Evolutionary conservation across 2,113 vertebrate species (phyloP), one percentile per base, ranked within the genome.

Genomic region (Etheostoma spectabile): DNA sequence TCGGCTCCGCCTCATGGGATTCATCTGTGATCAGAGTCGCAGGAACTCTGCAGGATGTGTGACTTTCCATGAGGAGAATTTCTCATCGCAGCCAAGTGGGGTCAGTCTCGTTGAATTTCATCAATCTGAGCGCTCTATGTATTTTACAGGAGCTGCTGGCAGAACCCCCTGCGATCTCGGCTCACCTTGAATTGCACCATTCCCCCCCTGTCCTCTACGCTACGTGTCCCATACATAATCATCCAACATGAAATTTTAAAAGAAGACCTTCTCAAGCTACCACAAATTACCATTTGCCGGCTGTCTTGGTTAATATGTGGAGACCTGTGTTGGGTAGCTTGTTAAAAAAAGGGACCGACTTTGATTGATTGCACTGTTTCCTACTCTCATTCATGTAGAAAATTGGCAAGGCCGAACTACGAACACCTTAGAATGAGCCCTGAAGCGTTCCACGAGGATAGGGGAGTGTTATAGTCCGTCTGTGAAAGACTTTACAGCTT

Each of bases 321-420:
- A 80, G 70, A 88, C 67, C 33, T 2, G 6, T 74, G 84, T 88
- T 87, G 64, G 83, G 88, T 81, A 79, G 88, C 79, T 91, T 86
- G 83, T 90, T 91, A 92, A 91, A 91, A 86, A 11, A 89, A 89
- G 45, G 69, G 62, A 72, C 63, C 61, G 92, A 94, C 94, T 92
- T 92, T 96, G 94, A 95, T 94, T 95, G 94, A 96, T 95, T 90
- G 92, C 61, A 35, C 63, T 52, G 89, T 82, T 90, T 92, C 89
- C 85, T 86, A 65, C 90, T 93, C 75, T 88, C 87, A 94, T 93
- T 95, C 93, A 95, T 93, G 94, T 86, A 84, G 92, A 95, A 94
- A 94, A 95, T 93, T 94, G 93, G 87, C 88, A 49, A 71, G 78
- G 91, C 92, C 27, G 74, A 83, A 86, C 63, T 33, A 93, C 69